Evolutionary conservation across 2,888 invertebrate species (phyloP), one percentile per base, ranked within the genome.

Genomic region (Hydroisotoma schaefferi): DNA sequence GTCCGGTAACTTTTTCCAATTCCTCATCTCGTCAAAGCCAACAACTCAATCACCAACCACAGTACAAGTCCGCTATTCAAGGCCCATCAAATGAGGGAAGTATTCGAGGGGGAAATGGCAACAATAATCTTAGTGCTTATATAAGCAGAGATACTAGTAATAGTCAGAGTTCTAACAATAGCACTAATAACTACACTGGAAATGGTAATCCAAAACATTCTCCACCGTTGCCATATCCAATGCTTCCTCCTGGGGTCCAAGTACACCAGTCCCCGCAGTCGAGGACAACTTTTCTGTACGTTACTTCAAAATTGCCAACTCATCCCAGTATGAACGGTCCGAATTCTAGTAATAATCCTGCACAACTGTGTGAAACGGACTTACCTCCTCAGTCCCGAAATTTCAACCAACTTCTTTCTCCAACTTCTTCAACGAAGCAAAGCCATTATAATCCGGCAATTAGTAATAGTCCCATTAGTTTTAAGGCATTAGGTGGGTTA

Each of bases 211-310:
- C n/a, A n/a, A n/a, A n/a, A n/a, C n/a, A n/a, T n/a, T n/a, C n/a
- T n/a, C n/a, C n/a, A n/a, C n/a, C n/a, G n/a, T 22, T 70, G n/a
- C 70, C 72, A 20, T 70, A 71, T 59, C 72, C 70, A 44, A 72
- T 72, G 72, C 71, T 72, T 52, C 72, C 72, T 40, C 70, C 72
- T 27, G 67, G 68, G 37, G 68, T 72, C n/a, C 68, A 72, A 56
- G 67, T 72, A 10, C 71, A 70, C 55, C 72, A 70, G 55, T 61
- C 69, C 23, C 70, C 72, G 12, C 68, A 72, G 54, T 65, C 68
- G 57, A 61, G 72, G 59, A 72, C 72, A 33, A 70, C 71, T 25
- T 72, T 69, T 56, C 63, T 72, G 22, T 72, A 72, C 51, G 72
- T 72, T 22, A 72, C 72, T 54, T 70, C 70, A 15, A 71, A 71